Percentiles rank a stretch among this genome's conserved stretches.
Evolutionary conservation across 2,797 vertebrate genomes (phyloP).

Genomic region (Acanthurus lineatus): DNA sequence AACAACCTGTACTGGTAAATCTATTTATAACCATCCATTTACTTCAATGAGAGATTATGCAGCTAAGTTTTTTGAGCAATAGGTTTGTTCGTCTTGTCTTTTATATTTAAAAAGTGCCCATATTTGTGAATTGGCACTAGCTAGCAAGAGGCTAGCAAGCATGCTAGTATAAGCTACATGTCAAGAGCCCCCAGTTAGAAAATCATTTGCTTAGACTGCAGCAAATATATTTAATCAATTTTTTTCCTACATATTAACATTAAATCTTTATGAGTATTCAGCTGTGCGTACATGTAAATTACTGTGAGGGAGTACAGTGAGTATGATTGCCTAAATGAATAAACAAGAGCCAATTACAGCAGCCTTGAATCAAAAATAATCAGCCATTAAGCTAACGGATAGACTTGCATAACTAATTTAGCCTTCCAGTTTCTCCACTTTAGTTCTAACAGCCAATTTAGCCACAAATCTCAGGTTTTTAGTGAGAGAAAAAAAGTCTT

Average conservation of each 20-base stretch:
- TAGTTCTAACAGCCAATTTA: not conserved
- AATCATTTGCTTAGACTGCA: not conserved
- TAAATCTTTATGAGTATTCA: constrained; percentile 9
- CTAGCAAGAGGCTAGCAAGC: no score
- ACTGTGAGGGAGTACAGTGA: constrained; percentile 4
- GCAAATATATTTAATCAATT: not conserved
- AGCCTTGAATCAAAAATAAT: constrained; percentile 27
- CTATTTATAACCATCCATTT: no score
- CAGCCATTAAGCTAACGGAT: constrained; percentile 1
- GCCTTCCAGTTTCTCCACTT: constrained; percentile 5
- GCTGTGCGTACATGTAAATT: constrained; percentile 9
- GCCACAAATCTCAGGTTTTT: not conserved
- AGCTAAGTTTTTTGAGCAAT: no score
- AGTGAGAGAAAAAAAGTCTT: not conserved
- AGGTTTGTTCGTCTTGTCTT: no score
- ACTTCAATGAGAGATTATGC: no score
- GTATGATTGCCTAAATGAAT: constrained; percentile 29
- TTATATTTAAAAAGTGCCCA: no score
- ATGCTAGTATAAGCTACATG: no score
- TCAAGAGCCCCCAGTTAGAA: no score
- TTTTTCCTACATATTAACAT: not conserved
- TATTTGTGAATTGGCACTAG: no score
- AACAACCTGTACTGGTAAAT: no score
- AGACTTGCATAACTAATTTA: constrained; percentile 11
- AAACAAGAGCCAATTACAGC: constrained; percentile 47